Percentiles rank a stretch among this genome's conserved stretches.
phyloP scores from a whole-genome alignment of 2,113 vertebrate genomes.

The Zonotrichia leucophrys region DNA sequence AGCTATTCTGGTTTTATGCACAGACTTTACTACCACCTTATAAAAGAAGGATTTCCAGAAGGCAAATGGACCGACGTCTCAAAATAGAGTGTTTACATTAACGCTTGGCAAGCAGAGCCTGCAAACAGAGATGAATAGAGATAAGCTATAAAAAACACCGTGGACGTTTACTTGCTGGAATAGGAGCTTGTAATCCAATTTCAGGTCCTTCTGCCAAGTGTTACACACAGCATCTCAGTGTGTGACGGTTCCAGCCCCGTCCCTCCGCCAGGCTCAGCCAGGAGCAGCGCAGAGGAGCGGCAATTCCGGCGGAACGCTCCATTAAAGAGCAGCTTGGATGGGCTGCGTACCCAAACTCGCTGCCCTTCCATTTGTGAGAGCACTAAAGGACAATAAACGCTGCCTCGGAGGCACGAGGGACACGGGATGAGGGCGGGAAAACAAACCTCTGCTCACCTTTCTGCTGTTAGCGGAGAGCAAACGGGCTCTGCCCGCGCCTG shows the following conservation, averaged over 20 bases:
- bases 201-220: constrained; percentile 61
- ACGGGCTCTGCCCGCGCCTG: not conserved
- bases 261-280: not conserved
- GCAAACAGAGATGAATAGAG: constrained; percentile 79
- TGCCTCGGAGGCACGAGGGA: not conserved
- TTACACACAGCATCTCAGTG: constrained; percentile 58
- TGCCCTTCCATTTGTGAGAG: not conserved
- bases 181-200: constrained; percentile 58
- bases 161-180: constrained; percentile 70
- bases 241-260: not conserved
- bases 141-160: constrained; percentile 76
- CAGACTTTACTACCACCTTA: constrained; percentile 69
- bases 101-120: constrained; percentile 75
- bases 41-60: constrained; percentile 74
- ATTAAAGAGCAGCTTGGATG: not conserved
- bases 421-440: not conserved
- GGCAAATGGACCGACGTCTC: constrained; percentile 72
- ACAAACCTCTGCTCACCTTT: not conserved
- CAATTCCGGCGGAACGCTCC: constrained; percentile 1
- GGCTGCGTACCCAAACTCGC: not conserved
- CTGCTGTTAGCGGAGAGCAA: not conserved
- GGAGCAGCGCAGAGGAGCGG: not conserved
- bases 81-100: constrained; percentile 80
- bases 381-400: not conserved
- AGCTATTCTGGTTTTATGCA: constrained; percentile 46